Conservation (phyloP, 92 coral and sea anemone genomes). For the Epizoanthus rinbou region DNA sequence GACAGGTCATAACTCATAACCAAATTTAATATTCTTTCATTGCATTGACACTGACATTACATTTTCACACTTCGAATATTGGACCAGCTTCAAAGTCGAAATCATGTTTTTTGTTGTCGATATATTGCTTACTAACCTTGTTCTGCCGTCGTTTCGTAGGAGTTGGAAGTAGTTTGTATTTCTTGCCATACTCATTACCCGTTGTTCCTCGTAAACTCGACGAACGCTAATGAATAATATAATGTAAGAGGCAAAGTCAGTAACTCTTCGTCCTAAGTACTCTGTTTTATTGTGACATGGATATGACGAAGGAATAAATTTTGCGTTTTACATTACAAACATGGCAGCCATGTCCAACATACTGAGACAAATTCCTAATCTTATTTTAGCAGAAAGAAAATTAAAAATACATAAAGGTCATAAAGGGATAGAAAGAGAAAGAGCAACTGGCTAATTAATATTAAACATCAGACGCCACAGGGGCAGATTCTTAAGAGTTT, state of each 20-base stretch:
- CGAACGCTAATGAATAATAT: slow-evolving; percentile 10
- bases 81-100: not conserved
- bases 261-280: slow-evolving; percentile 1
- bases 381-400: not conserved
- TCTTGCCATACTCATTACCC: slow-evolving; percentile 77
- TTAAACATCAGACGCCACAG: not conserved
- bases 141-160: slow-evolving; percentile 83
- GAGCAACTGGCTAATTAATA: not conserved
- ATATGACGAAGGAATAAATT: not conserved
- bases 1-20: not conserved
- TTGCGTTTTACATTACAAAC: not conserved
- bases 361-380: slow-evolving; percentile 2
- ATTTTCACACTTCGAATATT: not conserved
- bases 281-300: slow-evolving; percentile 16
- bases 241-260: not conserved
- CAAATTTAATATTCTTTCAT: not conserved
- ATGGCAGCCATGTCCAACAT: not conserved
- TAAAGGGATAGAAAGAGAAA: not conserved
- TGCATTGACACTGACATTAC: not conserved
- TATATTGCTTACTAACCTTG: slow-evolving; percentile 53
- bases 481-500: slow-evolving; percentile 3
- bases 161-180: slow-evolving; percentile 79
- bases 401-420: not conserved
- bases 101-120: not conserved
- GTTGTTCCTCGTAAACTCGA: slow-evolving; percentile 36